phyloP scores from a whole-genome alignment of 2,888 invertebrate species.

The Hypomecis punctinalis region DNA sequence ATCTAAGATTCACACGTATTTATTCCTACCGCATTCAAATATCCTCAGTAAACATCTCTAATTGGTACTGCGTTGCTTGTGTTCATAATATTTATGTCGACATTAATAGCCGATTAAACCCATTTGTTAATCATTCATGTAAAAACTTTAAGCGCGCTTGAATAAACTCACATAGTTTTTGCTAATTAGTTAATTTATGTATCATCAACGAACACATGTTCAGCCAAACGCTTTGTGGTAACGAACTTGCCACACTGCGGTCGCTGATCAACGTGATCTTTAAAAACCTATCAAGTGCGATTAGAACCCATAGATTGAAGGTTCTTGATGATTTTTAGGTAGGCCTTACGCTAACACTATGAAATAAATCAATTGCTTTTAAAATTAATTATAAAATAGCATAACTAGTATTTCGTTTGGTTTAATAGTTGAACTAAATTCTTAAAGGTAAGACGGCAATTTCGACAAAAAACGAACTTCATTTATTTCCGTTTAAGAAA shows the following conservation, averaged over 20 bases:
- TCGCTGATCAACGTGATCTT: constrained; percentile 10
- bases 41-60: background rate
- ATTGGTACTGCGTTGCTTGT: constrained; percentile 17
- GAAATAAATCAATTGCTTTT: no score
- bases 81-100: constrained; percentile 25
- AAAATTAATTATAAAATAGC: no score
- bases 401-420: no score
- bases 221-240: constrained; percentile 9
- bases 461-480: no score
- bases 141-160: constrained; percentile 24
- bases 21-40: background rate
- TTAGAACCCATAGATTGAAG: no score
- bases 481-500: no score
- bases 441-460: no score
- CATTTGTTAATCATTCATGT: constrained; percentile 28
- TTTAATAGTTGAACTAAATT: no score
- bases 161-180: constrained; percentile 24
- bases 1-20: background rate
- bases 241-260: constrained; percentile 14
- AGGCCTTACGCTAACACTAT: no score
- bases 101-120: constrained; percentile 25
- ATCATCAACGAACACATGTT: constrained; percentile 31
- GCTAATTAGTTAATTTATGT: constrained; percentile 35
- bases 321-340: no score
- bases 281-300: background rate